Evolutionary conservation across 2,888 invertebrate species (phyloP).

Genomic region (Habrosyne pyritoides): DNA sequence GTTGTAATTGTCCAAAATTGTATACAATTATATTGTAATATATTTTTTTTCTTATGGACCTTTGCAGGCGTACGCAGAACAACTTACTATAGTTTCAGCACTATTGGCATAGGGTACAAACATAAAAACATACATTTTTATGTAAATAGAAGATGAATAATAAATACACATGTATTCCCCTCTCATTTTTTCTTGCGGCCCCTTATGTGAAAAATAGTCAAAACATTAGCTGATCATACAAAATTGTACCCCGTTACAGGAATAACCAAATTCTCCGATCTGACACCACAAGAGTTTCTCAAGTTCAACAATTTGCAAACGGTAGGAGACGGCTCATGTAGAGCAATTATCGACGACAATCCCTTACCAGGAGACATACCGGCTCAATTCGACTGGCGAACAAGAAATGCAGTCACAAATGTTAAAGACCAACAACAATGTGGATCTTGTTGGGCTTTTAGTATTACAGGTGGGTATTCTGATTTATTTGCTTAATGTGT

Average conservation of each 20-base stretch:
- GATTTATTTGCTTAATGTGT: too few species aligned
- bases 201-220: too few species aligned
- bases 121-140: too few species aligned
- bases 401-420: slow-evolving; percentile 88
- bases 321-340: background rate
- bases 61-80: too few species aligned
- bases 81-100: too few species aligned
- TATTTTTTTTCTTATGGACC: too few species aligned
- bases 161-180: too few species aligned
- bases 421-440: slow-evolving; percentile 91
- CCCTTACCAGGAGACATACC: slow-evolving; percentile 21
- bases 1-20: too few species aligned
- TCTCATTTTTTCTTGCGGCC: too few species aligned
- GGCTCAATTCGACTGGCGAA: slow-evolving; percentile 86
- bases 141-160: too few species aligned
- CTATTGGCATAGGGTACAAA: too few species aligned
- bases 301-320: background rate
- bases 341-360: background rate
- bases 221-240: background rate
- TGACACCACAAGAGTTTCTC: slow-evolving; percentile 25
- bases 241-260: slow-evolving; percentile 11
- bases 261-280: slow-evolving; percentile 21
- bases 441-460: slow-evolving; percentile 90
- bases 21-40: too few species aligned
- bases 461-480: slow-evolving; percentile 36